Conservation (phyloP, 2,797 vertebrate genomes). For the Botia kubotai region DNA sequence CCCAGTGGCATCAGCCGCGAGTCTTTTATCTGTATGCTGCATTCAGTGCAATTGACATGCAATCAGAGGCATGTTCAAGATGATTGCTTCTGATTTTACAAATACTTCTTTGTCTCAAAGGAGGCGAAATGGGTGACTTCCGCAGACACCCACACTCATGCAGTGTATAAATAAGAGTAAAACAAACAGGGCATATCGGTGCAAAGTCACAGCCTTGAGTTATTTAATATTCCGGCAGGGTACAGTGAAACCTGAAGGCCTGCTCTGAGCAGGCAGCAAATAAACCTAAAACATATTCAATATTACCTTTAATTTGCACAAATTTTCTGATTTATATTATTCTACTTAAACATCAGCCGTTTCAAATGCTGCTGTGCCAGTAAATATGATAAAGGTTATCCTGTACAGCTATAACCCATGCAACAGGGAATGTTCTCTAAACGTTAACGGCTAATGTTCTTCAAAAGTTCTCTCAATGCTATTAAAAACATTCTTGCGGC, state of each 20-base stretch:
- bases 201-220: conserved; percentile 28
- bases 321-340: conserved; percentile 17
- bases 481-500: no score
- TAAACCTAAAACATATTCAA: not conserved
- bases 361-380: not conserved
- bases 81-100: conserved; percentile 62
- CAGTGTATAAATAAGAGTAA: conserved; percentile 54
- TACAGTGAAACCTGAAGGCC: conserved; percentile 4
- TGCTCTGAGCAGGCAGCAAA: not conserved
- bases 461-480: no score
- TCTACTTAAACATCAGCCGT: not conserved
- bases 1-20: conserved; percentile 56
- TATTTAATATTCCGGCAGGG: conserved; percentile 33
- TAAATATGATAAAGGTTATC: not conserved
- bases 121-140: conserved; percentile 39
- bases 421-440: not conserved
- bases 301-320: conserved; percentile 10
- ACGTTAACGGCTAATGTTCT: not conserved
- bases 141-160: conserved; percentile 41
- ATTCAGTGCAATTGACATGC: conserved; percentile 63
- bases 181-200: conserved; percentile 47
- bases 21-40: conserved; percentile 61
- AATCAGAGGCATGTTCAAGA: conserved; percentile 62
- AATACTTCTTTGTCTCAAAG: conserved; percentile 57
- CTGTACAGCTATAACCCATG: not conserved